Base-by-base conservation (phyloP, 2,113 vertebrate genomes). In the Anarrhichthys ocellatus region DNA sequence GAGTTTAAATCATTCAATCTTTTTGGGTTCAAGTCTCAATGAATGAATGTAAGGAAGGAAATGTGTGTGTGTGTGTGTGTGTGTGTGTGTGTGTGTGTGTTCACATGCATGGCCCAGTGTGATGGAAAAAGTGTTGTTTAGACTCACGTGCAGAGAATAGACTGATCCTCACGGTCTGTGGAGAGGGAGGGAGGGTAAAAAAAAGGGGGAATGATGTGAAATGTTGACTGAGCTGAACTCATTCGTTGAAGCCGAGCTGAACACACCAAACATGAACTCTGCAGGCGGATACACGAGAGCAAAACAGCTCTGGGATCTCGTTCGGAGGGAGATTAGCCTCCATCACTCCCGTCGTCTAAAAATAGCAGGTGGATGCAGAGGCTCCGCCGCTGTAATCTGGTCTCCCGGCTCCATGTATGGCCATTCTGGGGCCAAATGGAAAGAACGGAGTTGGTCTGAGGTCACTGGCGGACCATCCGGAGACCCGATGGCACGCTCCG, bases 61-160 rank as follows among this genome's bases (percentile, higher is more conserved):
- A 32, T 54, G 24, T 82, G 50, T 67, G 62, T 61, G 69, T 52
- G 68, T 34, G 27, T 40, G 15, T 29, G 56, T 50, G 44, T 52
- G 48, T 58, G n/a, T 82, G 46, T 69, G 64, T 63, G 70, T 71
- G 32, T 44, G n/a, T 61, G 71, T 42, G 29, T 44, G 17, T 24
- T 24, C 56, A 69, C 3, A 15, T 32, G 27, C 10, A 34, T 20
- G 32, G 68, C 38, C 1, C n/a, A 11, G 22, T 50, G 40, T 69
- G 63, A 73, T 85, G 76, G 64, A 73, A 76, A 72, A 13, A 67
- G 46, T 71, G 1, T 61, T 80, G 50, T 70, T 75, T 76, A 36
- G 40, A 94, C 94, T 95, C 88, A 95, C 94, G 94, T 95, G 94
- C 94, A 95, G 65, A 95, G 94, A 65, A 95, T 94, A 24, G 94